A percentile compares a stretch with the other conserved stretches of the same genome.
These are phyloP conservation scores for Matsumurasca onukii DNA, from an alignment of 1,140 invertebrate species.

Conservation along the genomic window DNA sequence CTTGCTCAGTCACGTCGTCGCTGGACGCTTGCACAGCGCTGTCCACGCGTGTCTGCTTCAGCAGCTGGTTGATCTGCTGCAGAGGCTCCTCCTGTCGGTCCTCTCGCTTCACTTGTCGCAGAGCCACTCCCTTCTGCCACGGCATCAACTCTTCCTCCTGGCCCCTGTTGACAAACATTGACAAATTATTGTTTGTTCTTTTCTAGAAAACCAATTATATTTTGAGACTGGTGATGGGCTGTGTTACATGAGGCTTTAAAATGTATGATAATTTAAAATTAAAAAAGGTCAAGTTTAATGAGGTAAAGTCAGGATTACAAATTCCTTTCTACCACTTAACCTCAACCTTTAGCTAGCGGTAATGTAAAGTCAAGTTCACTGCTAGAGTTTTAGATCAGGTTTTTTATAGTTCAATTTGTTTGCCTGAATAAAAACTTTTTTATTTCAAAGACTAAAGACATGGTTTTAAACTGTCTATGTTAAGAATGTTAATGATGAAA, in stretches of 20 bases:
- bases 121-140: constrained; percentile 41
- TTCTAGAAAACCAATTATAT: background rate
- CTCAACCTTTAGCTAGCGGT: no score
- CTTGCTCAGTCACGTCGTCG: background rate
- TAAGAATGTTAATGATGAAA: no score
- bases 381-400: no score
- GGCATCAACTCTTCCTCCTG: constrained; percentile 41
- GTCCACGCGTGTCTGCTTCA: background rate
- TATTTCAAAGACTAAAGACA: no score
- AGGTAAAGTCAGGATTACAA: no score
- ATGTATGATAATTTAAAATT: constrained; percentile 4
- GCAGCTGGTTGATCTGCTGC: background rate
- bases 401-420: no score
- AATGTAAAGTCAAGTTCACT: no score
- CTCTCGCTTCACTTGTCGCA: constrained; percentile 23
- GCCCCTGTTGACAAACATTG: constrained; percentile 2
- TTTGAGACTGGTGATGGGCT: no score
- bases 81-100: constrained; percentile 22
- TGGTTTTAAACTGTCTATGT: no score
- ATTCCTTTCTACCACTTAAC: no score
- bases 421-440: no score
- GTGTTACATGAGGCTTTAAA: background rate
- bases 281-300: no score
- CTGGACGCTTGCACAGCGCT: background rate
- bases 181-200: background rate